Conservation (phyloP, 64 coral and sea anemone genomes). For the Stylophora pistillata region DNA sequence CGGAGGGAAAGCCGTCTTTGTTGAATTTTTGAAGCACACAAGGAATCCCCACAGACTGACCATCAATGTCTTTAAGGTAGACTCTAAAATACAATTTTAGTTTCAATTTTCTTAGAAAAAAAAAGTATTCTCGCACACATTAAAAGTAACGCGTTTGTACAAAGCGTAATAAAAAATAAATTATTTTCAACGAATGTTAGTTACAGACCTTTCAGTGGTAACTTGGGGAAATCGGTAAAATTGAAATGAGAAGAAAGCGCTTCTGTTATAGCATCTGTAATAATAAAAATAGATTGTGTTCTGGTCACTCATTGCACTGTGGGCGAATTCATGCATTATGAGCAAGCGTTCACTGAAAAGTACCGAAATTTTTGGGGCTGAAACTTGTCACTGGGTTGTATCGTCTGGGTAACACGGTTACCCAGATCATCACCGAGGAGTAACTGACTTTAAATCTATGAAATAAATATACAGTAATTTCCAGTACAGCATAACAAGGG, state of each 20-base stretch:
- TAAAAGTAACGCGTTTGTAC: background rate
- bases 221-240: slow-evolving; percentile 96
- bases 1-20: slow-evolving; percentile 76
- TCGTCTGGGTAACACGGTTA: too few relatives aligned
- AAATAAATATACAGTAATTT: too few relatives aligned
- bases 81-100: slow-evolving; percentile 44
- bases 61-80: slow-evolving; percentile 58
- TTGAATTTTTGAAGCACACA: slow-evolving; percentile 77
- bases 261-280: slow-evolving; percentile 86
- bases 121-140: background rate
- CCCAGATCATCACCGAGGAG: too few relatives aligned
- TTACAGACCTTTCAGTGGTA: slow-evolving; percentile 89
- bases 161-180: background rate
- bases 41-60: slow-evolving; percentile 46
- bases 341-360: too few relatives aligned
- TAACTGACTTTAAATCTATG: too few relatives aligned
- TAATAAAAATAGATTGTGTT: background rate
- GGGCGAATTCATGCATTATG: too few relatives aligned
- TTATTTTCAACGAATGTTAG: background rate
- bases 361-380: too few relatives aligned
- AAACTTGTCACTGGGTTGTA: too few relatives aligned
- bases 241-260: slow-evolving; percentile 96
- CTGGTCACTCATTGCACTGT: too few relatives aligned
- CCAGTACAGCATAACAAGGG: too few relatives aligned
- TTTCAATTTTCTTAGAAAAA: background rate